Conservation (phyloP, 2,888 invertebrate species). For the Slavum lentiscoides region DNA sequence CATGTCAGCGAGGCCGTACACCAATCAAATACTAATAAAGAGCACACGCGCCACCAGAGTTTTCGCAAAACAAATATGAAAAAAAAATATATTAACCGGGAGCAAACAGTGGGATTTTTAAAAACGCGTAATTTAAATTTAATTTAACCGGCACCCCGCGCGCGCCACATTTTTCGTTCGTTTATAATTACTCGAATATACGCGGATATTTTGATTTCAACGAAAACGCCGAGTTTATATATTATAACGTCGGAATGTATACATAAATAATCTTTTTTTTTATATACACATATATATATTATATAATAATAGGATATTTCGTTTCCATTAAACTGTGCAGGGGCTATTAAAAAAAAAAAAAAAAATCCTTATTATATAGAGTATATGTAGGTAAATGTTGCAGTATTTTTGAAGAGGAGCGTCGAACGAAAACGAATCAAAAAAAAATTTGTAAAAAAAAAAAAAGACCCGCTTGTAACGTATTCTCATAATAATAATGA, state of each 20-base stretch:
- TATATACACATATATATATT: no score
- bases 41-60: conserved; percentile 37
- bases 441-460: neutral
- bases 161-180: neutral
- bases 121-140: conserved; percentile 48
- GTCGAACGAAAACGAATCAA: neutral
- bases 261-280: no score
- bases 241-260: no score
- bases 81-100: conserved; percentile 1
- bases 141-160: conserved; percentile 37
- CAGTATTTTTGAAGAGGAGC: neutral
- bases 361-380: no score
- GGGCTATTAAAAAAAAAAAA: neutral
- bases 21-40: conserved; percentile 53
- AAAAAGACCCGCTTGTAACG: neutral
- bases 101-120: conserved; percentile 36
- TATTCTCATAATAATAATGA: conserved; percentile 8
- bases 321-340: no score
- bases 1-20: conserved; percentile 48
- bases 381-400: neutral
- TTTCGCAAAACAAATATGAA: conserved; percentile 51
- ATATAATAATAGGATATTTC: no score
- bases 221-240: neutral
- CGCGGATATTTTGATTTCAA: neutral
- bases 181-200: neutral